phyloP scores from a whole-genome alignment of 1,140 invertebrate species.

The Tetranychus urticae region DNA sequence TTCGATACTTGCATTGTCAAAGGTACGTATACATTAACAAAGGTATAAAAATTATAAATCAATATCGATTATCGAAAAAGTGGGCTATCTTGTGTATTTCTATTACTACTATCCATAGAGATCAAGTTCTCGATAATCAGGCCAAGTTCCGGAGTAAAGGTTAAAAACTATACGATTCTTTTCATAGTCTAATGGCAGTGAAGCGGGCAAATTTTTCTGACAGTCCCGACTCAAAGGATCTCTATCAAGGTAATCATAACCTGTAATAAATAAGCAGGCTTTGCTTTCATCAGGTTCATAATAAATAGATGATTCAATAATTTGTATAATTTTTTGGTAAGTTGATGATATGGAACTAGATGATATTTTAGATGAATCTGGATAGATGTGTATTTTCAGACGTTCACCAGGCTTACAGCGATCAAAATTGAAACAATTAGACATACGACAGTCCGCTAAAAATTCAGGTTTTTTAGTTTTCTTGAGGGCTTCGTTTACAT shows the following conservation, averaged over 20 bases:
- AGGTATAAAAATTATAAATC: no score
- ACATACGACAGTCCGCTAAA: constrained; percentile 34
- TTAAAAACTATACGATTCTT: constrained; percentile 95
- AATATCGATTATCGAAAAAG: constrained; percentile 47
- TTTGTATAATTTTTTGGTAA: constrained; percentile 76
- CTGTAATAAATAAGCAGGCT: constrained; percentile 84
- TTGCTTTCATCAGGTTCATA: constrained; percentile 49
- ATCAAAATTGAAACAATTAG: constrained; percentile 5
- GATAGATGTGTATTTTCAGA: constrained; percentile 43
- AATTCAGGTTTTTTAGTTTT: no score
- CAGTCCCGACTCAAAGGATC: constrained; percentile 73
- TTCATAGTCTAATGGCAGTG: constrained; percentile 63
- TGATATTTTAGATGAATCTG: constrained; percentile 33
- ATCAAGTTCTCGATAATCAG: constrained; percentile 81
- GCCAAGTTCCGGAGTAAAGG: constrained; percentile 95
- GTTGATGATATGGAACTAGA: constrained; percentile 17
- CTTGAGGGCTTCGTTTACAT: no score
- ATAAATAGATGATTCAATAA: constrained; percentile 68
- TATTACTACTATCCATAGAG: constrained; percentile 69
- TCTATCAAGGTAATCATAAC: constrained; percentile 84
- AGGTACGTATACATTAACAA: no score
- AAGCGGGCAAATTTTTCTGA: constrained; percentile 56
- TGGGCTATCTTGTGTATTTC: constrained; percentile 87
- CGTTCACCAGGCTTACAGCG: neutral
- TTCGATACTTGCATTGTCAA: no score